Percentiles rank a stretch among this genome's conserved stretches.
phyloP scores from a whole-genome alignment of 2,888 invertebrate species.

The Drosophila quinaria region DNA sequence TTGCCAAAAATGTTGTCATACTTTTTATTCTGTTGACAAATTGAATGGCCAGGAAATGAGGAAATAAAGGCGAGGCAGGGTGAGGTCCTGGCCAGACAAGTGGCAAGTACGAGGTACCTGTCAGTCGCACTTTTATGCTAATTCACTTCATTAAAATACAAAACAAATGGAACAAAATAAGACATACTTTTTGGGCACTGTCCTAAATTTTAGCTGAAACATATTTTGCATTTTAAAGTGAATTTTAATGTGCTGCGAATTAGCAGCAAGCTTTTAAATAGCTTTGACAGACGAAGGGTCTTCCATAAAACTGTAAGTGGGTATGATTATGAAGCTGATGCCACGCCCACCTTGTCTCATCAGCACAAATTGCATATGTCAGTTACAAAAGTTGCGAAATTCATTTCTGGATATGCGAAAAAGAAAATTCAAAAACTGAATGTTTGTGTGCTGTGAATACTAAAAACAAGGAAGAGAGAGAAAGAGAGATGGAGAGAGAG shows the following conservation, averaged over 20 bases:
- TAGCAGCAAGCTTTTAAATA: constrained; percentile 48
- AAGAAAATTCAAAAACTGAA: constrained; percentile 34
- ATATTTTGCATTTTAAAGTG: constrained; percentile 62
- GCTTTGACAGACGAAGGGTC: constrained; percentile 36
- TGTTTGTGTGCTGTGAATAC: constrained; percentile 32
- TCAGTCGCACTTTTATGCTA: constrained; percentile 76
- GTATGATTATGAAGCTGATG: constrained; percentile 10
- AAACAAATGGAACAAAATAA: constrained; percentile 60
- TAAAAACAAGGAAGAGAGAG: constrained; percentile 4
- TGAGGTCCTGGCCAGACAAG: background rate
- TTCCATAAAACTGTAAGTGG: constrained; percentile 9
- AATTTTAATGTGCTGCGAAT: constrained; percentile 63
- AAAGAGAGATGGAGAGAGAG: no score
- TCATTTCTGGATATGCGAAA: constrained; percentile 44
- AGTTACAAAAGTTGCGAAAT: constrained; percentile 70
- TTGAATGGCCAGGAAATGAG: constrained; percentile 52
- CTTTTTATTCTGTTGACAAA: constrained; percentile 62
- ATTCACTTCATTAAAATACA: constrained; percentile 79
- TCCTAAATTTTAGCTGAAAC: constrained; percentile 31
- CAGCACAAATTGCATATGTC: constrained; percentile 71
- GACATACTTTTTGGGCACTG: constrained; percentile 57
- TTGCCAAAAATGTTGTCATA: constrained; percentile 71
- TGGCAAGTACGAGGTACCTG: constrained; percentile 47
- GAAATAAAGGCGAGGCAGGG: background rate
- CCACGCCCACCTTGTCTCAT: constrained; percentile 6